These are phyloP conservation scores for Drosophila ustulata DNA, from an alignment of 2,888 invertebrate species.

Conservation along the genomic window DNA sequence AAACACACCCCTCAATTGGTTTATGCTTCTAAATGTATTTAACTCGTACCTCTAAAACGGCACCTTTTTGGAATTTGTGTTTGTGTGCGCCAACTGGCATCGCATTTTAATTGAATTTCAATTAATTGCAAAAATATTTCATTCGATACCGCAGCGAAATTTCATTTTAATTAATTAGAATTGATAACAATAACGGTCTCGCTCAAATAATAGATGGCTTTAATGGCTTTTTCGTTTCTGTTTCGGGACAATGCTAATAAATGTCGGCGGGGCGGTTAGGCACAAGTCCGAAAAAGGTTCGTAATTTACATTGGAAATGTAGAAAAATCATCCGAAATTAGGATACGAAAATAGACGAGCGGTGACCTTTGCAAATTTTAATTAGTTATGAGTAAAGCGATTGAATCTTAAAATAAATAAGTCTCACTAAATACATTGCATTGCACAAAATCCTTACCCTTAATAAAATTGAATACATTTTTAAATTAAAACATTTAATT, in stretches of 20 bases:
- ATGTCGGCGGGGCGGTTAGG: neutral
- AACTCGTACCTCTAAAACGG: conserved; percentile 42
- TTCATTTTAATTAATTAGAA: conserved; percentile 77
- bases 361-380: neutral
- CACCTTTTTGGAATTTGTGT: conserved; percentile 40
- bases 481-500: neutral
- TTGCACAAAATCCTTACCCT: neutral
- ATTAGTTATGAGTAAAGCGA: conserved; percentile 1
- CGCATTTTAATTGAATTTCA: conserved; percentile 79
- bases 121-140: conserved; percentile 75
- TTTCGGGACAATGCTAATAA: neutral
- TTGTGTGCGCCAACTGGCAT: conserved; percentile 47
- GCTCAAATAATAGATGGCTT: conserved; percentile 25
- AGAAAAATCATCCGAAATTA: neutral
- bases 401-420: neutral
- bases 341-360: neutral
- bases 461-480: neutral
- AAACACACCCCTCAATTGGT: conserved; percentile 4
- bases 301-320: neutral
- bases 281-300: neutral
- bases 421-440: neutral
- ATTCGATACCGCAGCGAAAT: conserved; percentile 63
- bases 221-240: conserved; percentile 27
- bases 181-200: conserved; percentile 66
- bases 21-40: conserved; percentile 13